Evolutionary conservation across 92 coral and sea anemone genomes (phyloP).

Genomic region (Porites divaricata): DNA sequence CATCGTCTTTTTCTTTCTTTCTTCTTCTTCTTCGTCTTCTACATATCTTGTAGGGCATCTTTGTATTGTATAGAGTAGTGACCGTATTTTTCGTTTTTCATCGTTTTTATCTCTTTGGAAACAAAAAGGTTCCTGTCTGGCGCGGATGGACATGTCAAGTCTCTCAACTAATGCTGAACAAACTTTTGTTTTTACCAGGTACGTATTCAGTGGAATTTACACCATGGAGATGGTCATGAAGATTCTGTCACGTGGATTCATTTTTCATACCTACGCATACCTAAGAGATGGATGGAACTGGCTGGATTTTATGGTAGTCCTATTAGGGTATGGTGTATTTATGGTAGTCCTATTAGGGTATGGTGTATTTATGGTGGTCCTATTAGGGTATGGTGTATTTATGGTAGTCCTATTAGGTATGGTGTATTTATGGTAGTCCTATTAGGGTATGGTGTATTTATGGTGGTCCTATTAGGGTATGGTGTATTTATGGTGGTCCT

Average conservation of each 20-base stretch:
- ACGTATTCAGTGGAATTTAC: slow-evolving; percentile 87
- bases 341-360: slow-evolving; percentile 74
- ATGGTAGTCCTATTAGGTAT: too few species aligned
- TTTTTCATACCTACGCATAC: slow-evolving; percentile 83
- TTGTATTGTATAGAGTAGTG: too few species aligned
- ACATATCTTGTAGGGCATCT: too few species aligned
- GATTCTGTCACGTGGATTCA: slow-evolving; percentile 89
- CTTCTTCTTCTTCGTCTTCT: too few species aligned
- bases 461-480: too few species aligned
- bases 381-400: slow-evolving; percentile 69
- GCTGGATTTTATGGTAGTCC: slow-evolving; percentile 90
- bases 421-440: slow-evolving; percentile 6
- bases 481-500: slow-evolving; percentile 6
- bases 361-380: slow-evolving; percentile 1
- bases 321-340: slow-evolving; percentile 71
- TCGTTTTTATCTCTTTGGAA: too few species aligned
- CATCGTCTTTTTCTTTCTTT: too few species aligned
- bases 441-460: slow-evolving; percentile 67
- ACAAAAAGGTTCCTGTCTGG: too few species aligned
- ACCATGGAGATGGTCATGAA: slow-evolving; percentile 88
- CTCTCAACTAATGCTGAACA: neutral
- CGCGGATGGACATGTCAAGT: neutral
- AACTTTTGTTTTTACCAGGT: slow-evolving; percentile 43
- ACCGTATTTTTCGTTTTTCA: too few species aligned
- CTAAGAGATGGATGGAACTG: slow-evolving; percentile 95